A percentile compares a stretch with the other conserved stretches of the same genome.
Evolutionary conservation across 2,113 vertebrate genomes (phyloP).

Genomic region (Cheilinus undulatus): DNA sequence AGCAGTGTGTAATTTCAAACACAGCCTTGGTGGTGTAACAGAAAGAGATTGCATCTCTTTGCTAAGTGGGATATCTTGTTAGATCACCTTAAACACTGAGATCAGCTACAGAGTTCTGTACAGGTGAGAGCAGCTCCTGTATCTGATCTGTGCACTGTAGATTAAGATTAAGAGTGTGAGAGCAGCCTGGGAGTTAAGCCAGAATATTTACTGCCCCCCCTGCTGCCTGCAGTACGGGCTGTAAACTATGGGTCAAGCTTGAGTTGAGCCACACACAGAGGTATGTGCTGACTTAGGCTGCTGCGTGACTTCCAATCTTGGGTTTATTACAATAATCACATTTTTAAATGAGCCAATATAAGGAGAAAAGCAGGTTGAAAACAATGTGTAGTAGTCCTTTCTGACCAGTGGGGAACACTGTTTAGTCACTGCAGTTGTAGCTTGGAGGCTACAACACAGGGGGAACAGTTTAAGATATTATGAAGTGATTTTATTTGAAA

Average conservation of each 20-base stretch:
- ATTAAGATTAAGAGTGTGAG: too few relatives aligned
- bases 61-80: too few relatives aligned
- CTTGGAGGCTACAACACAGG: background rate
- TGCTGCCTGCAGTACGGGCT: too few relatives aligned
- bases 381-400: background rate
- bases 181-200: too few relatives aligned
- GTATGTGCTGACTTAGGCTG: background rate
- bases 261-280: background rate
- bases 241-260: too few relatives aligned
- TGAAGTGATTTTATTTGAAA: too few relatives aligned
- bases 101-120: too few relatives aligned
- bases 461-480: background rate
- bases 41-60: too few relatives aligned
- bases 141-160: too few relatives aligned
- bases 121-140: background rate
- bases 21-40: too few relatives aligned
- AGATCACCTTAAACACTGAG: background rate
- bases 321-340: background rate
- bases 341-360: background rate
- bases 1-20: too few relatives aligned
- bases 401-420: constrained; percentile 40
- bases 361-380: background rate
- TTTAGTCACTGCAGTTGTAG: background rate
- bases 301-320: background rate
- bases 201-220: too few relatives aligned